These are phyloP conservation scores for Muscicapa comitata DNA, from an alignment of 2,797 vertebrate species.

Conservation along the genomic window DNA sequence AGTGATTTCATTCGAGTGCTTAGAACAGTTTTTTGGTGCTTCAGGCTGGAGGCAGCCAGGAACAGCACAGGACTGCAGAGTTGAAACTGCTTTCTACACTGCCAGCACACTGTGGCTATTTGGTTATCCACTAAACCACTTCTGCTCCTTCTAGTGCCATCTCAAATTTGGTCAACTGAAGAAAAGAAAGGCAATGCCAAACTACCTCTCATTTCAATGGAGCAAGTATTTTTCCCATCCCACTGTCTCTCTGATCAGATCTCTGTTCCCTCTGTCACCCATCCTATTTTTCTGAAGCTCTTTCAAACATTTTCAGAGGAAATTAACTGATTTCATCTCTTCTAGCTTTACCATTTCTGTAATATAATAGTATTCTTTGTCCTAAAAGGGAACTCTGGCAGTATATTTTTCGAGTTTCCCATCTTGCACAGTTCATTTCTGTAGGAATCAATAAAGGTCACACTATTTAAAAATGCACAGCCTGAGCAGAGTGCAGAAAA, in stretches of 20 bases:
- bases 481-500: neutral
- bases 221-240: neutral
- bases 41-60: neutral
- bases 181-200: neutral
- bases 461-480: slow-evolving; percentile 28
- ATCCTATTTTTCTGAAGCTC: neutral
- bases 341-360: neutral
- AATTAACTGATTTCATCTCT: slow-evolving; percentile 40
- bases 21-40: neutral
- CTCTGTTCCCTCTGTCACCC: neutral
- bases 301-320: slow-evolving; percentile 1
- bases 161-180: neutral
- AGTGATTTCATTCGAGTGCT: neutral
- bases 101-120: neutral
- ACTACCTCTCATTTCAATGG: neutral
- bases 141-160: neutral
- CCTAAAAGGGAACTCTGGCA: neutral
- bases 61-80: neutral
- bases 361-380: neutral
- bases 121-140: neutral
- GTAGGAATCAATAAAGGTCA: slow-evolving; percentile 56
- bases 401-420: neutral
- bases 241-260: neutral
- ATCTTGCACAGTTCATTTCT: neutral
- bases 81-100: neutral